Evolutionary conservation across 2,113 vertebrate species (phyloP), one percentile per base, ranked within the genome.

Genomic region (Sturnus vulgaris): DNA sequence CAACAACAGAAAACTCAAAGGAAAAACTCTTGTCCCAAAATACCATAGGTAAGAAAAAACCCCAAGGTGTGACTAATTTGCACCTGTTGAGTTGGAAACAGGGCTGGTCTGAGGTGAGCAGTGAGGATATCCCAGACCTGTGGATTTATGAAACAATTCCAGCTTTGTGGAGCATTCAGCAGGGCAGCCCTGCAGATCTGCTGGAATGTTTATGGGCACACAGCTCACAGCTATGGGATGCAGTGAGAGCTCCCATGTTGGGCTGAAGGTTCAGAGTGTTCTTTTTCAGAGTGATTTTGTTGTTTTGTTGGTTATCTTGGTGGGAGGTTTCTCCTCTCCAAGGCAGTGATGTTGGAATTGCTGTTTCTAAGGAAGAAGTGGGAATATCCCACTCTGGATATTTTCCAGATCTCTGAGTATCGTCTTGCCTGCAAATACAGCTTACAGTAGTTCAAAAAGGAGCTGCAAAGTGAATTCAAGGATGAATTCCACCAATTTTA

Each of bases 221-320:
- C 0, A 3, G 12, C 53, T 79, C 83, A 37, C 22, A 57, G n/a
- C 35, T 25, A 0, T 30, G 42, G 70, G 49, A 25, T 14, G 12
- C 0, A 76, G 17, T 0, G 7, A 21, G 8, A 64, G 19, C 22
- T 76, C 37, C 53, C 21, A 7, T 0, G 1, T 1, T 35, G 27
- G 35, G 4, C 46, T 91, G 50, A 46, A 37, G 20, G 21, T 24
- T 39, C 50, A 64, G 22, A 46, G 23, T 5, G 3, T 15, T 35
- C 5, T 39, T 85, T 61, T 55, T 27, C 21, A 40, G 39, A 40
- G 39, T 8, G 11, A 30, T 88, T 63, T 57, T 55, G 49, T 12
- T 76, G 28, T 8, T 65, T 59, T 68, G 7, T 25, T 72, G 28
- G 19, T 63, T 77, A 13, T 66, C 27, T 55, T 28, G 12, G 76